phyloP scores from a whole-genome alignment of 2,797 vertebrate genomes.

The Synanceia verrucosa region DNA sequence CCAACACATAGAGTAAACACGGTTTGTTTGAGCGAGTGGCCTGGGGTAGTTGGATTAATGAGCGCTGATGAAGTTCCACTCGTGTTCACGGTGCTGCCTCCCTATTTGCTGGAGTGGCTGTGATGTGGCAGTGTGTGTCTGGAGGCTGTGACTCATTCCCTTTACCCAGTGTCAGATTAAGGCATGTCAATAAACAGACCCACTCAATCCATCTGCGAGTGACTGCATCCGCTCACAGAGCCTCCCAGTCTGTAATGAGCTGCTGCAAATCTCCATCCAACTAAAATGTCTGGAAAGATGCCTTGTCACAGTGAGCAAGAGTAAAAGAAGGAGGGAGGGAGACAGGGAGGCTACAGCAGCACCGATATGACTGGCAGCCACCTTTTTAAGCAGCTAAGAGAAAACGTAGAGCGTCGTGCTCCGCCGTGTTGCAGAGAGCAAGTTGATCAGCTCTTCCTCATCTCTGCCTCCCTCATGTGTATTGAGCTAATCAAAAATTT shows the following conservation, averaged over 20 bases:
- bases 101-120: slow-evolving; percentile 74
- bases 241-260: slow-evolving; percentile 83
- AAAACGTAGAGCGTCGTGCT: slow-evolving; percentile 29
- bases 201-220: slow-evolving; percentile 85
- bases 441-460: slow-evolving; percentile 26
- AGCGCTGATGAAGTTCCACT: slow-evolving; percentile 84
- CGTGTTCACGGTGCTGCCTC: slow-evolving; percentile 67
- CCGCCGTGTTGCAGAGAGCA: slow-evolving; percentile 11
- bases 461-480: slow-evolving; percentile 7
- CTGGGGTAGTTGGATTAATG: slow-evolving; percentile 80
- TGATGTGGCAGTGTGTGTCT: slow-evolving; percentile 68
- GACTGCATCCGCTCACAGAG: slow-evolving; percentile 76
- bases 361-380: slow-evolving; percentile 59
- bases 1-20: slow-evolving; percentile 76
- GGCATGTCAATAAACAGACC: slow-evolving; percentile 85
- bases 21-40: slow-evolving; percentile 79
- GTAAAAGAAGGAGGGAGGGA: slow-evolving; percentile 41
- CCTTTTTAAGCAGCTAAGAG: slow-evolving; percentile 51
- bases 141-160: slow-evolving; percentile 81
- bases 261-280: slow-evolving; percentile 82
- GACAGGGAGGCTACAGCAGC: slow-evolving; percentile 53
- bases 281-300: slow-evolving; percentile 82
- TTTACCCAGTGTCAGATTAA: slow-evolving; percentile 85
- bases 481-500: slow-evolving; percentile 43
- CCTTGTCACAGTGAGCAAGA: slow-evolving; percentile 74